Base-by-base conservation (phyloP, 2,113 vertebrate species). In the Brachyhypopomus gauderio region DNA sequence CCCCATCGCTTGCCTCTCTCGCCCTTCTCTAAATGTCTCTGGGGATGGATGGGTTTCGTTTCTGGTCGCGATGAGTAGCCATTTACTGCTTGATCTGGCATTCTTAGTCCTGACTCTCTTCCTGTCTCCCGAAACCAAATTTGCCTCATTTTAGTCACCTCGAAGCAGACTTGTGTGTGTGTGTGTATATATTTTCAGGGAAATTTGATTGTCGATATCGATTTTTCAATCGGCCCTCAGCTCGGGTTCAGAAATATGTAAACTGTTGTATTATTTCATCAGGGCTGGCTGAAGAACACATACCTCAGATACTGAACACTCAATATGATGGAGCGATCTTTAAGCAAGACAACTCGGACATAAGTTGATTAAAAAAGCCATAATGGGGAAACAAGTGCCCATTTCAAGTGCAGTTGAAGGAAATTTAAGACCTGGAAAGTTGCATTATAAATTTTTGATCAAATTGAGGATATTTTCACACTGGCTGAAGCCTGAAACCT, bases 401-500 rank as follows among this genome's bases (percentile, higher is more conserved):
- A 93, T 94, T 95, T 91, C 90, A 95, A 93, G 91, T 93, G 93
- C 89, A 95, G 93, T 94, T 94, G 91, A 86, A 95, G 95, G 96
- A 96, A 95, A 98, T 96, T 94, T 92, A 95, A 97, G 93, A 95
- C 93, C 94, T 93, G 92, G 94, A 93, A 96, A 96, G 95, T 95
- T 95, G 92, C 95, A 95, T 98, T 96, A 98, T 95, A 95, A 91
- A 90, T 95, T 95, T 95, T 92, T 96, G 93, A 98, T 98, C 97
- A 95, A 97, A 98, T 98, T 97, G 96, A 95, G 93, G 90, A 94
- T 95, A 94, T 96, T 96, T 96, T 97, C 96, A 95, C 95, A 95
- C 94, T 94, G 95, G 93, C 81, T 93, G 92, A 92, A 92, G 94
- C 88, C 93, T 94, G 96, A 96, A 98, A 97, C 95, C 88, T 92